These are phyloP conservation scores for Calonectris borealis DNA, from an alignment of 2,113 vertebrate species.

Conservation along the genomic window DNA sequence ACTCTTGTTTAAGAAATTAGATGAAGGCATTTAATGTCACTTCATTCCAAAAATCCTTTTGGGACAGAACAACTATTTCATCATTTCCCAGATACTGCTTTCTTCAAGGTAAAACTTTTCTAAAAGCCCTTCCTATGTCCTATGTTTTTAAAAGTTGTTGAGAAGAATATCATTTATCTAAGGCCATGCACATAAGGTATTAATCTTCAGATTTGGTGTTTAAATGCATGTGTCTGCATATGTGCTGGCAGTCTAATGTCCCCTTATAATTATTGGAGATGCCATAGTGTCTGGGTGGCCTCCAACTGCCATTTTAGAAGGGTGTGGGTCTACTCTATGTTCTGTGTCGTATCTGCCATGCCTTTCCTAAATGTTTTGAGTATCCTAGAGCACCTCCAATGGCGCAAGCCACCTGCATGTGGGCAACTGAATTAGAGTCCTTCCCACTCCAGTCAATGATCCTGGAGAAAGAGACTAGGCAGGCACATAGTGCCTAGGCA, in stretches of 20 bases:
- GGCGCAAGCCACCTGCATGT: neutral
- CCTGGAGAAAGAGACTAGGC: neutral
- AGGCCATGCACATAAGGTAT: neutral
- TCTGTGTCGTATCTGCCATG: neutral
- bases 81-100: neutral
- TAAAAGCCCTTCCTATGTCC: neutral
- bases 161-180: neutral
- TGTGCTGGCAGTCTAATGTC: neutral
- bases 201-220: neutral
- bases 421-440: neutral
- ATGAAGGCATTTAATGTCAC: neutral
- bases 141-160: neutral
- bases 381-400: neutral
- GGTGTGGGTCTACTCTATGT: neutral
- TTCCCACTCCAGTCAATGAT: neutral
- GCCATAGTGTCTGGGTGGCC: neutral
- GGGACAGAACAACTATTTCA: neutral
- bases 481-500: neutral
- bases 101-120: slow-evolving; percentile 8
- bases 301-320: neutral
- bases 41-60: neutral
- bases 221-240: neutral
- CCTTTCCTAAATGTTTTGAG: neutral
- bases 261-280: neutral
- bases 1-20: slow-evolving; percentile 26